These are phyloP conservation scores for Chalcis sispes DNA, from an alignment of 2,888 invertebrate species.

Conservation along the genomic window DNA sequence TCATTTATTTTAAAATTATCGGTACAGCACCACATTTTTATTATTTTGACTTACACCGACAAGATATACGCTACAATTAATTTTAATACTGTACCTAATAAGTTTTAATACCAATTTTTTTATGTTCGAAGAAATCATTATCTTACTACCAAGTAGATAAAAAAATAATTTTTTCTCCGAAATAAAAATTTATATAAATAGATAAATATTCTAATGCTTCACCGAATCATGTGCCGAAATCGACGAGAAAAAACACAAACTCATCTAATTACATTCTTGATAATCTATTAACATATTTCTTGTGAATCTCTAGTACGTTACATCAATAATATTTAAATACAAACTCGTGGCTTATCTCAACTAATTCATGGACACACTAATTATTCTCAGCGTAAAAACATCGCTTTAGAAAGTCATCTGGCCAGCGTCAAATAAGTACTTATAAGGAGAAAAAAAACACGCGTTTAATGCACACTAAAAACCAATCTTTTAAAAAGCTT, in stretches of 20 bases:
- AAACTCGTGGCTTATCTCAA: constrained; percentile 4
- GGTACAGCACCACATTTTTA: no score
- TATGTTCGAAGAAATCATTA: no score
- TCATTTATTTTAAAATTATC: no score
- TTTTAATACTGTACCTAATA: no score
- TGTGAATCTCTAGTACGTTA: no score
- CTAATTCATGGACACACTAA: constrained; percentile 12
- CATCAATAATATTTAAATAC: neutral
- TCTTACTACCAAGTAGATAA: neutral
- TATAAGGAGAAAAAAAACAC: constrained; percentile 1
- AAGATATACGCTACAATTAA: no score
- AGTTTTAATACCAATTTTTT: neutral
- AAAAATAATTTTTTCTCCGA: no score
- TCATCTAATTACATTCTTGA: no score
- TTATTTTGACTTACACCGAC: no score
- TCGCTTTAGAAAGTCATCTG: constrained; percentile 37
- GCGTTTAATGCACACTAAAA: neutral
- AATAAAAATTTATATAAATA: neutral
- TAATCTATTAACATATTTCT: no score
- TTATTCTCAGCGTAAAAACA: constrained; percentile 5
- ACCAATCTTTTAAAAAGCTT: neutral
- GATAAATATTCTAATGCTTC: neutral
- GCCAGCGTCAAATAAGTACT: constrained; percentile 19
- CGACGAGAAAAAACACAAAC: no score
- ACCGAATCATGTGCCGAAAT: no score